Percentiles rank a stretch among this genome's conserved stretches.
phyloP scores from a whole-genome alignment of 2,113 vertebrate genomes.

The Phalacrocorax brasilianus region DNA sequence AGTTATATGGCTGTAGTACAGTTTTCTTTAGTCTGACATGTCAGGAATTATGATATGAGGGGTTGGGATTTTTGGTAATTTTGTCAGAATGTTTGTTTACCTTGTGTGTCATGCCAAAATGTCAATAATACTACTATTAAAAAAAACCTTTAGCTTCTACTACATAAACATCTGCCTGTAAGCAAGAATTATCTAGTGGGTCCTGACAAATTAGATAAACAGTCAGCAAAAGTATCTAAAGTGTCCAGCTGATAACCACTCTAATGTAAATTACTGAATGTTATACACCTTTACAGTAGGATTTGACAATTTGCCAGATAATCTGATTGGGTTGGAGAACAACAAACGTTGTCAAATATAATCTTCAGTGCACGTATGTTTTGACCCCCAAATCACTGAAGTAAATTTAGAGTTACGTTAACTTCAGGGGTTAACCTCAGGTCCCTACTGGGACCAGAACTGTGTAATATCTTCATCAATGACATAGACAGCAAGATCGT shows the following conservation, averaged over 20 bases:
- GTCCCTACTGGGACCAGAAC: rapidly evolving
- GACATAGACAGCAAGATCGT: not conserved
- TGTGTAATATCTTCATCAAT: not conserved
- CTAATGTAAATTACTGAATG: not conserved
- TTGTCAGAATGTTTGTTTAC: not conserved
- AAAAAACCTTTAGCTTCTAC: not conserved
- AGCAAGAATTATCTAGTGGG: not conserved
- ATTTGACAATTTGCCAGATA: not conserved
- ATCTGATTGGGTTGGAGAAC: rapidly evolving
- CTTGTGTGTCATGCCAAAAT: not conserved
- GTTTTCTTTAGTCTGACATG: not conserved
- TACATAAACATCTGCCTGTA: not conserved
- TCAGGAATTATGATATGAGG: not conserved
- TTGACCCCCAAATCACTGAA: not conserved
- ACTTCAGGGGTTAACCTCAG: not conserved
- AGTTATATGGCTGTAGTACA: not conserved
- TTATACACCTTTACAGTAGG: not conserved
- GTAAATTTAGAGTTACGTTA: not conserved
- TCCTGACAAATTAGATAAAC: not conserved
- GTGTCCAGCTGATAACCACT: not conserved
- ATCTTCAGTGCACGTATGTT: not conserved
- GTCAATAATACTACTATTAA: not conserved
- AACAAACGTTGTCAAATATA: rapidly evolving
- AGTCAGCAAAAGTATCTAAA: not conserved
- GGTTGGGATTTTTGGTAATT: not conserved